Evolutionary conservation across 2,888 invertebrate genomes (phyloP), one percentile per base, ranked within the genome.

Genomic region (Eucriotettix oculatus): DNA sequence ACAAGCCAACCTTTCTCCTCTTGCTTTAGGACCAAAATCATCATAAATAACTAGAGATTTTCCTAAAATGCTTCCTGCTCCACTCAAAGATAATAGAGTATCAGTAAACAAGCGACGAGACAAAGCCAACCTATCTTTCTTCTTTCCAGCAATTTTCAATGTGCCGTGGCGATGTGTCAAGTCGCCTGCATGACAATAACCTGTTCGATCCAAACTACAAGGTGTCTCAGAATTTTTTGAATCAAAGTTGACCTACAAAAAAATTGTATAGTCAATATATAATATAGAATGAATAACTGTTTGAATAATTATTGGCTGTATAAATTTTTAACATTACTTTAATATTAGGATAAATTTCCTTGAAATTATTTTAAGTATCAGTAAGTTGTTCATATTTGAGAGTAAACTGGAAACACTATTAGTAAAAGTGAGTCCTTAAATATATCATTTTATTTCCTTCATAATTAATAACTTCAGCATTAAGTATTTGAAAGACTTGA

Each of bases 1-100:
- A 72, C 96, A 96, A 0, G 90, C 92, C 70, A 95, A 76, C 63
- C 94, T 75, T 72, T 93, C 90, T 14, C 94, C 94, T 65, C 94
- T 76, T 0, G 92, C 92, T 63, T 85, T 83, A 0, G 93, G 93
- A 0, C 90, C 90, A 69, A 86, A 82, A 69, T 93, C 92, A 70
- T 90, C 93, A 68, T 87, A 90, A 57, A 96, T 80, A 1, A 93
- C 89, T 43, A 96, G 74, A 10, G 94, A 89, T 71, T 85, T 87
- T 57, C 88, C 89, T 68, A 94, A 70, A 67, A 91, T 78, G 64
- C 83, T 83, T 68, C 83, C 76, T 16, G 79, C 79, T 14, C 95
- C 95, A 11, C 83, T 81, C 10, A 96, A 75, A 7, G 64, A 60
- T n/a, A 64, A 58, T 41, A 52, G 62, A 0, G 81, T 74, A 72